A percentile compares a stretch with the other conserved stretches of the same genome.
phyloP scores from a whole-genome alignment of 2,797 vertebrate species.

The Synanceia verrucosa region DNA sequence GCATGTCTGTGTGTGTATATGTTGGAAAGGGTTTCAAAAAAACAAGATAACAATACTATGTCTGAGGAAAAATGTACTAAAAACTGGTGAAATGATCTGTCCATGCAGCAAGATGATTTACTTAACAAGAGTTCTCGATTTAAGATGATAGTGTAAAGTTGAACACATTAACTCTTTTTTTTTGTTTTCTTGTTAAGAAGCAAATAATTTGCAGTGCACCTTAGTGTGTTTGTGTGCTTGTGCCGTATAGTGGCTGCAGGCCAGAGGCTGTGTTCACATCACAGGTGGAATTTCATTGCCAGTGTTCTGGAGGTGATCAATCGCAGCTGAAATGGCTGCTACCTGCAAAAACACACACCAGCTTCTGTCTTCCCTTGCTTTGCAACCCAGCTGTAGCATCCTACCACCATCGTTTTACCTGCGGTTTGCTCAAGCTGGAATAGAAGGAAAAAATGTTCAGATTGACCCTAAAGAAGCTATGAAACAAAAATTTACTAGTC shows the following conservation, averaged over 20 bases:
- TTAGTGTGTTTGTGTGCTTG: conserved; percentile 12
- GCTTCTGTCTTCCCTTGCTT: background rate
- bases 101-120: too few species aligned
- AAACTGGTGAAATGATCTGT: too few species aligned
- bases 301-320: conserved; percentile 44
- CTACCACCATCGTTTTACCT: conserved; percentile 5
- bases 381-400: conserved; percentile 5
- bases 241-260: conserved; percentile 34
- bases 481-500: conserved; percentile 7
- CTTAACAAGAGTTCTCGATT: too few species aligned
- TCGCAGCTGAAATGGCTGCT: conserved; percentile 18
- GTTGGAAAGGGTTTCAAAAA: too few species aligned
- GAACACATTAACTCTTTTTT: too few species aligned
- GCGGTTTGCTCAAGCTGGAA: background rate
- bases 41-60: too few species aligned
- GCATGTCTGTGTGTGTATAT: background rate
- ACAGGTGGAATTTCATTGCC: conserved; percentile 38
- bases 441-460: background rate
- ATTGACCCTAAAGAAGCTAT: conserved; percentile 4
- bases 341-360: conserved; percentile 29
- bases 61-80: too few species aligned
- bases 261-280: conserved; percentile 35
- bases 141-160: too few species aligned
- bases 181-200: too few species aligned
- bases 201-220: too few species aligned